A percentile compares a stretch with the other conserved stretches of the same genome.
Evolutionary conservation across 2,797 vertebrate species (phyloP).

Genomic region (Enteromius fasciolatus): DNA sequence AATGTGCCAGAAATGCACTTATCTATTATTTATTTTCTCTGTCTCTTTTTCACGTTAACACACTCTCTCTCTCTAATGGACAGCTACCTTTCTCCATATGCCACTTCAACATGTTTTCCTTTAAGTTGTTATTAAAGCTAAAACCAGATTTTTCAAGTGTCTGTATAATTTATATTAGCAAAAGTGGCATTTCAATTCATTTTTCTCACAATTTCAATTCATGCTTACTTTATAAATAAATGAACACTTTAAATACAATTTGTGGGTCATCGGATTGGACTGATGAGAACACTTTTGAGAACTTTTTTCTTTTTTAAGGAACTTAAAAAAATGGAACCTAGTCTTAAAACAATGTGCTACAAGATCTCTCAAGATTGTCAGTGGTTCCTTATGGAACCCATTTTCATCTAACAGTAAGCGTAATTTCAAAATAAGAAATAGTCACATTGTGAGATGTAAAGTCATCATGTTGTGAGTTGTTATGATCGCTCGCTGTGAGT

Average conservation of each 20-base stretch:
- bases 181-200: neutral
- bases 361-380: neutral
- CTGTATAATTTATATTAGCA: conserved; percentile 6
- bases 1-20: conserved; percentile 48
- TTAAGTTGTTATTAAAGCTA: conserved; percentile 26
- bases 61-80: conserved; percentile 8
- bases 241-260: neutral
- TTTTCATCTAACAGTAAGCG: neutral
- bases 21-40: conserved; percentile 13
- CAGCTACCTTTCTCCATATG: conserved; percentile 15
- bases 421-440: conserved; percentile 1
- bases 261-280: neutral
- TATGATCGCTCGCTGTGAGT: too few relatives aligned
- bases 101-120: conserved; percentile 27
- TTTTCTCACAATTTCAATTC: neutral
- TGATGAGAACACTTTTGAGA: neutral
- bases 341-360: neutral
- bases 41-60: neutral
- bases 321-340: neutral
- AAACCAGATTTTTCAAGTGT: conserved; percentile 35
- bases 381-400: neutral
- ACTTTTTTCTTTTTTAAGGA: neutral
- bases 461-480: neutral
- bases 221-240: neutral
- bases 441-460: conserved; percentile 2